Conservation (phyloP, 2,888 invertebrate genomes). For the Bellardia bayeri region DNA sequence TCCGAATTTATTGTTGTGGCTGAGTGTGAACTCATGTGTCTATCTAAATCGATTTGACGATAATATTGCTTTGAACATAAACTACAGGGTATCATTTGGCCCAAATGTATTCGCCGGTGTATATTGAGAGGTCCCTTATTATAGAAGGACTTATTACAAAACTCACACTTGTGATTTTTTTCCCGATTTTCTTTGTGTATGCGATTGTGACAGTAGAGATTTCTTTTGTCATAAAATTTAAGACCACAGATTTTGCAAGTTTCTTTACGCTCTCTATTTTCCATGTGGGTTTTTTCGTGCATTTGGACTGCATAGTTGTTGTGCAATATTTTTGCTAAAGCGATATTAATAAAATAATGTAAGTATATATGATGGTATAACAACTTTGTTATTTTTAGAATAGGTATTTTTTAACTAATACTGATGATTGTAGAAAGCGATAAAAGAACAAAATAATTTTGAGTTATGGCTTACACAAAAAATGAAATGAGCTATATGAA, state of each 20-base stretch:
- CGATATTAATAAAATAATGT: no score
- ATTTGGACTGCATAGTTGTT: conserved; percentile 44
- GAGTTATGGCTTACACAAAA: no score
- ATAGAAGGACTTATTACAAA: conserved; percentile 64
- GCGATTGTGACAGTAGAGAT: conserved; percentile 48
- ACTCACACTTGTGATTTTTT: conserved; percentile 67
- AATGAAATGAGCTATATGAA: no score
- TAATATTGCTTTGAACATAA: conserved; percentile 64
- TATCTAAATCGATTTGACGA: conserved; percentile 61
- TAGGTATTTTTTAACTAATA: no score
- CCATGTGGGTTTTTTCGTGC: conserved; percentile 67
- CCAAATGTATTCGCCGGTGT: conserved; percentile 65
- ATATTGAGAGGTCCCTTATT: conserved; percentile 57
- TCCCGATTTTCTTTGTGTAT: conserved; percentile 65
- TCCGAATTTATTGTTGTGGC: conserved; percentile 46
- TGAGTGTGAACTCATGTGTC: conserved; percentile 62
- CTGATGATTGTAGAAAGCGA: no score
- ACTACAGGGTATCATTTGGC: conserved; percentile 62
- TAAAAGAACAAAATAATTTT: no score
- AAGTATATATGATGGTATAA: no score
- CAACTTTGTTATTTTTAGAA: no score
- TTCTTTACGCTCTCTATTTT: conserved; percentile 53
- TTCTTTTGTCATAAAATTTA: conserved; percentile 51
- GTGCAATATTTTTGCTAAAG: conserved; percentile 61
- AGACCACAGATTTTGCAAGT: conserved; percentile 61